Evolutionary conservation across 2,888 invertebrate species (phyloP).

Genomic region (Idaea biselata): DNA sequence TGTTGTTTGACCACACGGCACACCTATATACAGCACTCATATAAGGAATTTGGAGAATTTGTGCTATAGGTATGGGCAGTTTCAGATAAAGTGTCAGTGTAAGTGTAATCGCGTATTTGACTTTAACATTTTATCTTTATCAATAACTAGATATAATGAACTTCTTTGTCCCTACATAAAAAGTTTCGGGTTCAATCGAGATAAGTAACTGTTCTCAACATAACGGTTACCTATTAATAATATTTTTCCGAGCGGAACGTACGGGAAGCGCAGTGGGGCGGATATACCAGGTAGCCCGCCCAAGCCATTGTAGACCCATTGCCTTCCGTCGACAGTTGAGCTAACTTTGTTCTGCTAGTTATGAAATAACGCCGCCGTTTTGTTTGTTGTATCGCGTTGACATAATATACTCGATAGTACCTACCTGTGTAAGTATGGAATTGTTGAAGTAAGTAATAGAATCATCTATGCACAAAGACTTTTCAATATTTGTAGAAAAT

Average conservation of each 20-base stretch:
- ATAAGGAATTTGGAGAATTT: too few species aligned
- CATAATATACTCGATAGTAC: neutral
- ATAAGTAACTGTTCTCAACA: neutral
- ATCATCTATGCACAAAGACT: neutral
- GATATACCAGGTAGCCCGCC: constrained; percentile 38
- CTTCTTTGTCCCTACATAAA: neutral
- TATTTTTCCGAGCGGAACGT: constrained; percentile 24
- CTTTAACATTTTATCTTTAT: neutral
- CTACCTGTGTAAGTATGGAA: constrained; percentile 2
- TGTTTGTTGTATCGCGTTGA: constrained; percentile 4
- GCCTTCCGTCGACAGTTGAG: constrained; percentile 20
- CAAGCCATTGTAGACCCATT: constrained; percentile 31
- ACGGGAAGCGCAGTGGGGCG: constrained; percentile 34
- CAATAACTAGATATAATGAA: neutral
- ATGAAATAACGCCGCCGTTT: neutral
- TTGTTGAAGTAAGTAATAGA: neutral
- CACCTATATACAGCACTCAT: too few species aligned
- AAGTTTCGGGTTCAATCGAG: neutral
- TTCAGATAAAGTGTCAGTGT: too few species aligned
- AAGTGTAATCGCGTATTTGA: too few species aligned
- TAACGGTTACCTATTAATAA: constrained; percentile 3
- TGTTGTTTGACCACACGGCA: too few species aligned
- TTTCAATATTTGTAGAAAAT: too few species aligned
- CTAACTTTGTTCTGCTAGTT: constrained; percentile 6
- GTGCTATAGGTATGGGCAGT: too few species aligned